Percentiles rank a stretch among this genome's conserved stretches.
These are phyloP conservation scores for Panorpa germanica DNA, from an alignment of 2,888 invertebrate species.

Conservation along the genomic window DNA sequence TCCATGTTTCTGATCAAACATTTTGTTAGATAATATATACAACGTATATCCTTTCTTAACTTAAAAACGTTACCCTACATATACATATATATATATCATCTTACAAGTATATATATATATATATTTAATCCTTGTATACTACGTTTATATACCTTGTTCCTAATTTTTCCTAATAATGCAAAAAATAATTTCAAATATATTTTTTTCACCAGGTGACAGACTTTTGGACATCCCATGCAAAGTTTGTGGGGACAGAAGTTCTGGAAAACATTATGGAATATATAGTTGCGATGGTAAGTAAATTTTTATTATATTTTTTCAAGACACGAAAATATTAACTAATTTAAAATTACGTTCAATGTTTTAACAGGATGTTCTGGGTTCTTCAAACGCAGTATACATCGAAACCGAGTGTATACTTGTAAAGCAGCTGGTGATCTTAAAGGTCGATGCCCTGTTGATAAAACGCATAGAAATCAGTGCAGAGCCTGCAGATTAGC, in stretches of 20 bases:
- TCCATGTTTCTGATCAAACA: no score
- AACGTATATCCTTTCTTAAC: no score
- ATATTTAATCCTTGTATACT: slow-evolving; percentile 1
- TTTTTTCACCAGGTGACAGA: slow-evolving; percentile 60
- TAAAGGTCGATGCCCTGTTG: slow-evolving; percentile 87
- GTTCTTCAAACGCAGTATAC: slow-evolving; percentile 91
- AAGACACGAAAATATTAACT: background rate
- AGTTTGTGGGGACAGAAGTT: slow-evolving; percentile 96
- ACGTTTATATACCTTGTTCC: background rate
- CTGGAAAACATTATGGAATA: slow-evolving; percentile 98
- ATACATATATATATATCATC: slow-evolving; percentile 5
- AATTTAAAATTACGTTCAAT: slow-evolving; percentile 1
- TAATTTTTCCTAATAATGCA: slow-evolving; percentile 1
- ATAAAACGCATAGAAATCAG: slow-evolving; percentile 94
- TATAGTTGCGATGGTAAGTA: slow-evolving; percentile 93
- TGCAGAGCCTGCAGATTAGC: slow-evolving; percentile 87
- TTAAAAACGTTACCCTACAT: no score
- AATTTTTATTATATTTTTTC: slow-evolving; percentile 1
- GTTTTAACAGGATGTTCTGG: slow-evolving; percentile 65
- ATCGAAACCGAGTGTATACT: slow-evolving; percentile 88
- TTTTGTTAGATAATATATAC: no score
- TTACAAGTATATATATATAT: slow-evolving; percentile 7
- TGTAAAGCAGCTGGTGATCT: slow-evolving; percentile 90
- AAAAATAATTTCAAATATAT: slow-evolving; percentile 7
- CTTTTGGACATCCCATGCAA: slow-evolving; percentile 96